Conservation (phyloP, 1,140 invertebrate genomes). For the Hyles vespertilio region DNA sequence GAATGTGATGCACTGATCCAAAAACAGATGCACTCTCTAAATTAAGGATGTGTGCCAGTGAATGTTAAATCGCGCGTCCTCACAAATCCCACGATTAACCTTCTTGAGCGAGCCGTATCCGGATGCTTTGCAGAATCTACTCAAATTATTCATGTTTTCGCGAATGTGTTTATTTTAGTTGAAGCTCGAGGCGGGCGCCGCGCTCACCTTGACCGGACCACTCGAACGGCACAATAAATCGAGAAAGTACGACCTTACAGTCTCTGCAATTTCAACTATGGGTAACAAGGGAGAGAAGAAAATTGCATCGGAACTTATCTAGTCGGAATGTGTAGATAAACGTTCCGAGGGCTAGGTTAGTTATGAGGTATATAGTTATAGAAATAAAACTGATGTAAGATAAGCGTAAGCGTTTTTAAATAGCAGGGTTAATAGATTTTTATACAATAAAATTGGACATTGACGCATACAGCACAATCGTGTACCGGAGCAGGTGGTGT, state of each 20-base stretch:
- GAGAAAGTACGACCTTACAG: slow-evolving; percentile 46
- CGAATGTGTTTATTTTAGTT: slow-evolving; percentile 51
- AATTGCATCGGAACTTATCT: too few relatives aligned
- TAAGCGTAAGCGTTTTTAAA: too few relatives aligned
- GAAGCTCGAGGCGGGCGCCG: slow-evolving; percentile 44
- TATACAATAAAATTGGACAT: too few relatives aligned
- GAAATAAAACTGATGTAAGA: too few relatives aligned
- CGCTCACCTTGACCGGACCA: slow-evolving; percentile 58
- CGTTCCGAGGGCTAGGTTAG: too few relatives aligned
- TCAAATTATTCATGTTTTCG: slow-evolving; percentile 43
- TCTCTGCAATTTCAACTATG: too few relatives aligned
- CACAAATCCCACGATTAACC: slow-evolving; percentile 17
- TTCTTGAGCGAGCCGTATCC: slow-evolving; percentile 23
- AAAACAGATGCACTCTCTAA: neutral
- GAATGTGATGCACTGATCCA: neutral
- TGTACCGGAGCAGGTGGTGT: too few relatives aligned
- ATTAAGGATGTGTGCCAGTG: neutral
- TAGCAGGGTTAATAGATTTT: too few relatives aligned
- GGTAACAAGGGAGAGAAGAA: neutral
- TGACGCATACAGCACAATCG: too few relatives aligned
- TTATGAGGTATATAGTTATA: too few relatives aligned
- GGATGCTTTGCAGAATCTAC: slow-evolving; percentile 34
- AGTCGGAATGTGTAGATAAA: too few relatives aligned
- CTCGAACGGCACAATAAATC: slow-evolving; percentile 39
- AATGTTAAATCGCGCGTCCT: slow-evolving; percentile 16